Conservation (phyloP, 2,797 vertebrate species). For the Staurois parvus region DNA sequence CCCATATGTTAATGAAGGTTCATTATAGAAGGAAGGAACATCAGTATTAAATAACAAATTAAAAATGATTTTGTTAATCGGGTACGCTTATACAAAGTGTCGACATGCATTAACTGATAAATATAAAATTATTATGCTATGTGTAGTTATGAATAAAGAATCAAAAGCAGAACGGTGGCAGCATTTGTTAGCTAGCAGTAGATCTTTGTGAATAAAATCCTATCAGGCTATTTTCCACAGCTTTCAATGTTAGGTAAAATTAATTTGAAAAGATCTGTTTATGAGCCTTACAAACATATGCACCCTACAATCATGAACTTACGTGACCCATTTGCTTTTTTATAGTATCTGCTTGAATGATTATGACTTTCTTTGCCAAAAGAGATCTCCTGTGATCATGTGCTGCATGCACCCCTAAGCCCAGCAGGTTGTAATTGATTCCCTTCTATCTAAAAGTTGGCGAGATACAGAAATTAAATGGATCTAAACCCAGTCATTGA, state of each 20-base stretch:
- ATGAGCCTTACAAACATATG: background rate
- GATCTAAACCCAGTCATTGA: no score
- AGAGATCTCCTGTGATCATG: no score
- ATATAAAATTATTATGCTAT: background rate
- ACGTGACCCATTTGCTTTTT: background rate
- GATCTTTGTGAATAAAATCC: background rate
- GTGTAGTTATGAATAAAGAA: background rate
- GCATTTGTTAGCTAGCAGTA: background rate
- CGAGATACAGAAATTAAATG: no score
- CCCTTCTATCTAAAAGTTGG: no score
- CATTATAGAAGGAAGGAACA: conserved; percentile 1
- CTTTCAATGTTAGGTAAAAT: background rate
- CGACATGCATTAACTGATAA: background rate
- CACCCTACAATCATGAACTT: background rate
- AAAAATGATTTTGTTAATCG: background rate
- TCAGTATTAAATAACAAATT: conserved; percentile 5
- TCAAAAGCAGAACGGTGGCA: background rate
- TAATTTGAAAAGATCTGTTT: background rate
- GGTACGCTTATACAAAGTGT: background rate
- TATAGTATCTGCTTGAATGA: background rate
- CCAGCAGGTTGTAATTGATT: no score
- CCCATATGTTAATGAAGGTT: conserved; percentile 4
- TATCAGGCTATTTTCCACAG: background rate
- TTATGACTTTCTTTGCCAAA: no score
- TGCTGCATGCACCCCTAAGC: no score